Conservation (phyloP, 2,113 vertebrate species). For the Anarhynchus alexandrinus region DNA sequence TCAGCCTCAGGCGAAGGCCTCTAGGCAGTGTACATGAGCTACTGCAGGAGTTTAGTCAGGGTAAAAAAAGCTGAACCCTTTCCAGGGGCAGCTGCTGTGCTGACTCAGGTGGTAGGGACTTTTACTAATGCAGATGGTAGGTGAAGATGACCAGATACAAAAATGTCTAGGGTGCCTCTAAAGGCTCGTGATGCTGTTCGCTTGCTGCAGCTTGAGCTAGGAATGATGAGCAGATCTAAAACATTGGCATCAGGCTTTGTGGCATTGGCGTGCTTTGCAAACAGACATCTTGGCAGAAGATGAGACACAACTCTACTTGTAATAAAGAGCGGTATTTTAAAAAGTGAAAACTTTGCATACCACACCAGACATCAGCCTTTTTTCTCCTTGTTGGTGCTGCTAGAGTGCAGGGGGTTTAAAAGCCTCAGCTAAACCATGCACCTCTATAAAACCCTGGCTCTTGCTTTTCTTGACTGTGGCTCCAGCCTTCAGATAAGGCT, state of each 20-base stretch:
- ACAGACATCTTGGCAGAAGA: neutral
- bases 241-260: neutral
- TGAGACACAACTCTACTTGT: neutral
- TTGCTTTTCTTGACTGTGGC: neutral
- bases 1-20: neutral
- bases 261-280: neutral
- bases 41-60: neutral
- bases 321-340: neutral
- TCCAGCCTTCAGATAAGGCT: neutral
- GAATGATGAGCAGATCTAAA: conserved; percentile 16
- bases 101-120: neutral
- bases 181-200: neutral
- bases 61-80: neutral
- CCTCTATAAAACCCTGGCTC: neutral
- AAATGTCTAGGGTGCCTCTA: neutral
- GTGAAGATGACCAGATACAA: neutral
- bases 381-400: neutral
- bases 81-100: neutral
- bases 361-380: neutral
- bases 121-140: neutral
- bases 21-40: neutral
- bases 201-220: conserved; percentile 41
- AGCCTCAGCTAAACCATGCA: neutral
- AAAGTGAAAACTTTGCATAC: conserved; percentile 20
- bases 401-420: neutral